Base-by-base conservation (phyloP, 2,113 vertebrate genomes). In the Hyaena hyaena region DNA sequence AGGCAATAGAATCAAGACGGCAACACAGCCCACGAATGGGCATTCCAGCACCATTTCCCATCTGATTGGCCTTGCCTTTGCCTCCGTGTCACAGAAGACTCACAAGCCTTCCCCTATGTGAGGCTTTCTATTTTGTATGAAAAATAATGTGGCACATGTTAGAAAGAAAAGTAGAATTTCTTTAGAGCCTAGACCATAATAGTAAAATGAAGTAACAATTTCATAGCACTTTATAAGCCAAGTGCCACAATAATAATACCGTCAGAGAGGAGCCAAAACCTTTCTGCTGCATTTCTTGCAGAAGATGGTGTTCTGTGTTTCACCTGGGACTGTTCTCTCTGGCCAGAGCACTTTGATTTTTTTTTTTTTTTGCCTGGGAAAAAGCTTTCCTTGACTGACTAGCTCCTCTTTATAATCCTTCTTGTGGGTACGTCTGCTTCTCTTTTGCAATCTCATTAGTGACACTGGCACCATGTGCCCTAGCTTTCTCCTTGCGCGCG, bases 401-500 rank as follows among this genome's bases (percentile, higher is more conserved):
- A 12, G 0, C 33, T 19, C 35, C 79, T 95, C 93, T 79, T 48
- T 80, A 10, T 7, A 12, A 16, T 74, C 63, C n/a, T 31, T 48
- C 69, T 82, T 74, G 9, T 65, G 33, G 10, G 35, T 5, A 35
- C 19, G 7, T 63, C 91, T 63, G 33, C 85, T 43, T 84, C 63
- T 33, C 63, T 79, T 95, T 43, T 76, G 68, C 68, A 88, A 33
- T 95, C 97, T 97, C 96, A 45, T 80, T 61, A 95, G 35, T 71
- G 77, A 73, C 83, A 73, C 53, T n/a, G 86, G 65, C 23, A 10
- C 26, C 89, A 9, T 35, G 84, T n/a, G 16, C 86, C 91, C 92
- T 96, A 4, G 31, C 86, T 58, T 39, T 17, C n/a, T 96, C 95
- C 71, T 61, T 39, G 73, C 31, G 43, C 66, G 90, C 79, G 89